Evolutionary conservation across 92 coral and sea anemone genomes (phyloP).

Genomic region (Heliopora coerulea): DNA sequence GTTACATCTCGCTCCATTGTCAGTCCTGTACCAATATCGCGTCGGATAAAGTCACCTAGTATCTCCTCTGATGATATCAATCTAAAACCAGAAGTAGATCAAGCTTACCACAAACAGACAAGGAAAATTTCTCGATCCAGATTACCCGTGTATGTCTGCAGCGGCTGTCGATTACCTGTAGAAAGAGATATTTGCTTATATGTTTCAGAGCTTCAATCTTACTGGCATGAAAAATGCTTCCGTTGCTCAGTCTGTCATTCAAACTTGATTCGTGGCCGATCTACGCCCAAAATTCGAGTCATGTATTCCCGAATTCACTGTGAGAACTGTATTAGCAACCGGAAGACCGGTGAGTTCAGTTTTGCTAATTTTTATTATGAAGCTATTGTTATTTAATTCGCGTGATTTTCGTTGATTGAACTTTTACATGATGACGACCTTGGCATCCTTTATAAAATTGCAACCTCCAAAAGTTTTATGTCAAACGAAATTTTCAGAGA

Average conservation of each 20-base stretch:
- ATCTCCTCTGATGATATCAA: slow-evolving; percentile 17
- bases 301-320: slow-evolving; percentile 37
- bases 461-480: too few species aligned
- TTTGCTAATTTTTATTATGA: background rate
- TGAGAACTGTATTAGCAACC: slow-evolving; percentile 36
- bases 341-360: slow-evolving; percentile 6
- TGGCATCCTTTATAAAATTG: too few species aligned
- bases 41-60: slow-evolving; percentile 11
- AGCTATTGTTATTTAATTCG: too few species aligned
- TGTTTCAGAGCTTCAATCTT: slow-evolving; percentile 82
- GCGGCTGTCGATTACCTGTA: slow-evolving; percentile 41
- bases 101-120: slow-evolving; percentile 24
- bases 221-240: slow-evolving; percentile 97
- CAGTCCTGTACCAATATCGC: background rate
- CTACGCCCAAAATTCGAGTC: slow-evolving; percentile 33
- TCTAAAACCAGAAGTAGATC: slow-evolving; percentile 37
- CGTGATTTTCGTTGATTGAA: too few species aligned
- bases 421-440: too few species aligned
- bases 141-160: slow-evolving; percentile 25
- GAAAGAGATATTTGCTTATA: slow-evolving; percentile 67
- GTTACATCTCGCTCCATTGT: background rate
- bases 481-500: too few species aligned
- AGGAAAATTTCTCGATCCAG: slow-evolving; percentile 13
- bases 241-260: slow-evolving; percentile 84
- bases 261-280: slow-evolving; percentile 3